Base-by-base conservation (phyloP, 1,140 invertebrate species). In the Drosophila murphyi region DNA sequence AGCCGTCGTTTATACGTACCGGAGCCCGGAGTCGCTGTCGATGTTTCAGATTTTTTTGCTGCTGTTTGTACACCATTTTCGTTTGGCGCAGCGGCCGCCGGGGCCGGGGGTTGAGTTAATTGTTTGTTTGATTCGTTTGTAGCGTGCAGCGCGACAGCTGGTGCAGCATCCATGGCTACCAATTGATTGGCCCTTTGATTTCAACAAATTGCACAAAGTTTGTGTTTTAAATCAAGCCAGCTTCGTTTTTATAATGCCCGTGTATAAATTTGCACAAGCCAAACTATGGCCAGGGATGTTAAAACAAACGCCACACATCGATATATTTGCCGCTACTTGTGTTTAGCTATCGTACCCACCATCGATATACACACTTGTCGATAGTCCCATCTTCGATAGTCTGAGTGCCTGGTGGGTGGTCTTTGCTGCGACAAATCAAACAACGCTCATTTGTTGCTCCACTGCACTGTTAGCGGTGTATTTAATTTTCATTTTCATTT, bases 41-140 rank as follows among this genome's bases (percentile, higher is more conserved):
- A 43, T 37, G 65, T 67, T 70, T 87, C 83, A 50, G 73, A 76
- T 76, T 87, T 88, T 88, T 74, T 88, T 78, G 70, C 70, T 82
- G 67, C 72, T 82, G 85, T 83, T 88, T 89, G 85, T 83, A 88
- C 80, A 88, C 83, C 83, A 88, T 88, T 88, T 88, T 88, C 83
- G 48, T 75, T 89, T 78, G 75, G 50, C 51, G 57, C 56, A 74
- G 76, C 62, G 73, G 76, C 72, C 77, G 80, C 65, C 62, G 76
- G 51, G 71, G 72, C 59, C 60, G 60, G 32, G 39, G 76, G 67
- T 55, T 63, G 68, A 34, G 56, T 63, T 51, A 72, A 76, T 45
- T 54, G 31, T 20, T 80, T 20, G 20, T 20, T 80, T 32, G 41
- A 35, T 28, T 88, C 83, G 29, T 69, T 78, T 39, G 64, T 56